A percentile compares a stretch with the other conserved stretches of the same genome.
phyloP scores from a whole-genome alignment of 2,888 invertebrate genomes.

The Vesta saturnalis region DNA sequence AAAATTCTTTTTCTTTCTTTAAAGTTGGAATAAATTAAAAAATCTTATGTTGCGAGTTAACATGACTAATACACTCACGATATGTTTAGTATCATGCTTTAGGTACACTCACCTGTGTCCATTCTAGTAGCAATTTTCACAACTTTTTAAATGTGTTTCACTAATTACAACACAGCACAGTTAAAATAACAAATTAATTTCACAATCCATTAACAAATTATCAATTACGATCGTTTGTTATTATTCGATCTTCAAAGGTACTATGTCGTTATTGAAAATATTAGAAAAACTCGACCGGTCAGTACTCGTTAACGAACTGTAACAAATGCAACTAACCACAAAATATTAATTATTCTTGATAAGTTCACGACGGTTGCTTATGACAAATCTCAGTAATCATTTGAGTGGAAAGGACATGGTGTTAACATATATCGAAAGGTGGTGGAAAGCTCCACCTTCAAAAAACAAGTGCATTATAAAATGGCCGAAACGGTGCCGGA shows the following conservation, averaged over 20 bases:
- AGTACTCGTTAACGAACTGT: constrained; percentile 8
- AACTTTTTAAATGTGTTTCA: constrained; percentile 1
- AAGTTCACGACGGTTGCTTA: constrained; percentile 33
- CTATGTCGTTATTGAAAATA: no score
- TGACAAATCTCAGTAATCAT: constrained; percentile 55
- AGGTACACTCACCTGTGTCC: constrained; percentile 29
- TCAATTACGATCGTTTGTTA: no score
- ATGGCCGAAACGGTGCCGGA: constrained; percentile 39
- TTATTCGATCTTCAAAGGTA: no score
- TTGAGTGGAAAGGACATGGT: constrained; percentile 55
- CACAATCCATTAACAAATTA: background rate
- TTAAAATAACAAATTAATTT: constrained; percentile 5
- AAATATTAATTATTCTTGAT: constrained; percentile 21
- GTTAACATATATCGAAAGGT: constrained; percentile 45
- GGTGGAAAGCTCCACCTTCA: constrained; percentile 32
- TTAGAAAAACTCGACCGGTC: background rate
- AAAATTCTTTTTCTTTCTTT: no score
- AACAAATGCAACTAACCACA: constrained; percentile 15
- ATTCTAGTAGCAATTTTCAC: constrained; percentile 6
- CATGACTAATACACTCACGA: no score
- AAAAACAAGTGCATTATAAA: constrained; percentile 41
- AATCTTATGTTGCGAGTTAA: no score
- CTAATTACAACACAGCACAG: constrained; percentile 3
- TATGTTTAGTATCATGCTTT: no score
- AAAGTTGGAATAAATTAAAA: no score